These are phyloP conservation scores for Palloptera scutellata DNA, from an alignment of 2,888 invertebrate genomes.

Conservation along the genomic window DNA sequence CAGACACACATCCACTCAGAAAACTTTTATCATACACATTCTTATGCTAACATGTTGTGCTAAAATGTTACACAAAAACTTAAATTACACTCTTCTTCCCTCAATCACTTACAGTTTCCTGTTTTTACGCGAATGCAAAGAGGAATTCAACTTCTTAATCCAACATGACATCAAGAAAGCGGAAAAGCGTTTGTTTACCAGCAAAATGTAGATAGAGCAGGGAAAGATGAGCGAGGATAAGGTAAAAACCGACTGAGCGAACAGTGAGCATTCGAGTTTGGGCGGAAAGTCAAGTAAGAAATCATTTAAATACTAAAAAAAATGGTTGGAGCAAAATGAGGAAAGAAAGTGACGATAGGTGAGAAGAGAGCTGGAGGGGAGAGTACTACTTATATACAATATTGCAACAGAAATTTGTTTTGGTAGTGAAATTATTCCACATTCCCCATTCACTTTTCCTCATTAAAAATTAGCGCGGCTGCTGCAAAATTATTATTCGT, in stretches of 20 bases:
- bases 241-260: background rate
- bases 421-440: background rate
- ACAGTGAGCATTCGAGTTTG: background rate
- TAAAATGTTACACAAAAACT: conserved; percentile 9
- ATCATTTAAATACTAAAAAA: conserved; percentile 11
- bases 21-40: too few species aligned
- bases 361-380: background rate
- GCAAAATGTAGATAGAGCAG: background rate
- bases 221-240: background rate
- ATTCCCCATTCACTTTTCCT: background rate
- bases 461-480: background rate
- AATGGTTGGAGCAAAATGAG: background rate
- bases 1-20: too few species aligned
- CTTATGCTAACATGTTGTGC: background rate
- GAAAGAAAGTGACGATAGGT: background rate
- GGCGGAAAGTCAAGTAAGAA: background rate
- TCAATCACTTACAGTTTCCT: background rate
- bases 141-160: conserved; percentile 15
- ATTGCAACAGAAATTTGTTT: too few species aligned
- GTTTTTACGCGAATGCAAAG: background rate
- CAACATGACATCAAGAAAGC: conserved; percentile 10
- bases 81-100: background rate
- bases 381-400: too few species aligned
- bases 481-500: background rate
- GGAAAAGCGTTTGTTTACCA: conserved; percentile 1